Base-by-base conservation (phyloP, 2,113 vertebrate genomes). In the Pavo muticus region DNA sequence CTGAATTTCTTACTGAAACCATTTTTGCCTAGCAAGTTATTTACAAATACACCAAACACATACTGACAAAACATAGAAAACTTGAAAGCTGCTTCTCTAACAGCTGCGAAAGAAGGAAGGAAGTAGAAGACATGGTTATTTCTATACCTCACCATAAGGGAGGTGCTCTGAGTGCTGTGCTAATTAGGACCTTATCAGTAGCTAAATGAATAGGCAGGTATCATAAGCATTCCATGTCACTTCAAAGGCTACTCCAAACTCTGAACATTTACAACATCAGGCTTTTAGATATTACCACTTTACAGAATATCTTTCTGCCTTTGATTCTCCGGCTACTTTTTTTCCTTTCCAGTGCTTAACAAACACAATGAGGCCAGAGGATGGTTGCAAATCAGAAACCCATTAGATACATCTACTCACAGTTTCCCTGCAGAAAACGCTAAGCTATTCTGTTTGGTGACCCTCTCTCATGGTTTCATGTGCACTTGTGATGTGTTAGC, bases 141-240 rank as follows among this genome's bases (percentile, higher is more conserved):
- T 94, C 54, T 93, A 59, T 75, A 40, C 93, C 86, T 88, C 68
- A 71, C 74, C 83, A 7, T 81, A 82, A 44, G 79, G 75, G 71
- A 94, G 68, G 59, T 88, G 69, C 14, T 89, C 69, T n/a, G 86
- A 96, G 70, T 86, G 70, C 83, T 86, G 75, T 81, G 88, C 78
- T 96, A 95, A 95, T 95, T 94, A 90, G 90, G 76, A 95, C 69
- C 86, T 97, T 94, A 94, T 93, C 93, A 91, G 88, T 90, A 75
- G 69, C 76, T 90, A 92, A 93, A 95, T 91, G 88, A 93, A 94
- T 91, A 83, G 72, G 60, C 57, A 92, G 92, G 87, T 93, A 92
- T 72, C 83, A 52, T 72, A 83, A 7, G 16, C 95, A 93, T 95
- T 96, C 87, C 93, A 39, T 90, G 45, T 23, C 73, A 95, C 91